Evolutionary conservation across 2,888 invertebrate genomes (phyloP).

Genomic region (Sphinx pinastri): DNA sequence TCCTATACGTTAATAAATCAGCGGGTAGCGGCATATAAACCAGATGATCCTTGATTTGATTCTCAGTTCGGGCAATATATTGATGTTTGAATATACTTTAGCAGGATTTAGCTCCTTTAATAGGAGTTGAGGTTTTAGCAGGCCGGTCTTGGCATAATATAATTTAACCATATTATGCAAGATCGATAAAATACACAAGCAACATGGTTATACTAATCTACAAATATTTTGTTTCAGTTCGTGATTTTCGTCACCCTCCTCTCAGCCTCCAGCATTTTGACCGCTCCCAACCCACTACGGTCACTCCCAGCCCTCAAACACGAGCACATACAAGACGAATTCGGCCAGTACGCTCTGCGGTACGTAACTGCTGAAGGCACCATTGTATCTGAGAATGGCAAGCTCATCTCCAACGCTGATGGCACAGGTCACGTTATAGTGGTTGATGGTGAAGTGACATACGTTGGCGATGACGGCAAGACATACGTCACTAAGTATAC

Average conservation of each 20-base stretch:
- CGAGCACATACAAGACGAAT: conserved; percentile 57
- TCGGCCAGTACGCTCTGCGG: conserved; percentile 58
- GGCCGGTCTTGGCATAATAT: too few relatives aligned
- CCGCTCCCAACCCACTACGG: conserved; percentile 40
- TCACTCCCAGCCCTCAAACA: conserved; percentile 52
- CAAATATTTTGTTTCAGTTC: conserved; percentile 43
- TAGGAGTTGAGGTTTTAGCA: too few relatives aligned
- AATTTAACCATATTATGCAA: too few relatives aligned
- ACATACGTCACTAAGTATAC: conserved; percentile 62
- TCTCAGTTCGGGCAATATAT: too few relatives aligned
- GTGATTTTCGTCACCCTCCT: conserved; percentile 37
- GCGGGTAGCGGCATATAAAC: too few relatives aligned
- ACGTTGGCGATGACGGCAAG: conserved; percentile 60
- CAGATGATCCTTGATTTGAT: too few relatives aligned
- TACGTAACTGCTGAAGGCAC: conserved; percentile 65
- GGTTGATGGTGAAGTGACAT: conserved; percentile 59
- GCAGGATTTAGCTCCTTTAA: too few relatives aligned
- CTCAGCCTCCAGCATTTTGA: neutral
- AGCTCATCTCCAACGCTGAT: conserved; percentile 51
- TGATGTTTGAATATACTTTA: too few relatives aligned
- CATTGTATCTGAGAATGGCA: conserved; percentile 56
- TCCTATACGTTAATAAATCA: too few relatives aligned
- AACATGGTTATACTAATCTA: neutral
- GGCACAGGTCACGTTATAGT: conserved; percentile 53
- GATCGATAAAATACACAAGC: too few relatives aligned